phyloP scores from a whole-genome alignment of 2,888 invertebrate genomes.

The Trachelus tabidus region DNA sequence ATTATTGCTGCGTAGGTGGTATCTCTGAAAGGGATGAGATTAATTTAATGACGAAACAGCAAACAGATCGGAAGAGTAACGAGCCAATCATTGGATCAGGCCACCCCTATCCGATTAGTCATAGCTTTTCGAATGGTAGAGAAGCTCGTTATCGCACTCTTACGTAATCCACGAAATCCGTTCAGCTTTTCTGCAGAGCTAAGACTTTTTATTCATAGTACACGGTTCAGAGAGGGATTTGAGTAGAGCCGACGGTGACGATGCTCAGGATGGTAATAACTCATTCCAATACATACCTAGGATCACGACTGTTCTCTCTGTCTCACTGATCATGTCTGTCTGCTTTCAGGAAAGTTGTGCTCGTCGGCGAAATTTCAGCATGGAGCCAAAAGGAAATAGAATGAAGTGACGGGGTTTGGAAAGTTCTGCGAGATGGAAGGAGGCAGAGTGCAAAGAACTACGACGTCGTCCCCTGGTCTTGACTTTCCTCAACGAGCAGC shows the following conservation, averaged over 20 bases:
- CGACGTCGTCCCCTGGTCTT: conserved; percentile 21
- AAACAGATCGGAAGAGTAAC: conserved; percentile 42
- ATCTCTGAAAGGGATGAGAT: neutral
- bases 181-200: conserved; percentile 48
- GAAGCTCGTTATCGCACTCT: conserved; percentile 53
- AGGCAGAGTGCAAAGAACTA: neutral
- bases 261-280: neutral
- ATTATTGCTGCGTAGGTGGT: neutral
- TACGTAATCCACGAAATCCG: conserved; percentile 53
- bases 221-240: neutral
- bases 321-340: neutral
- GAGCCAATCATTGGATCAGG: conserved; percentile 45
- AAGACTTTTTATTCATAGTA: conserved; percentile 18
- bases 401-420: neutral
- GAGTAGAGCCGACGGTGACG: neutral
- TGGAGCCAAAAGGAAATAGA: neutral
- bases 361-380: neutral
- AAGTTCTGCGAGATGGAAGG: conserved; percentile 9
- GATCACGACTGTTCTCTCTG: conserved; percentile 1
- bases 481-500: conserved; percentile 15
- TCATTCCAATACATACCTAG: neutral
- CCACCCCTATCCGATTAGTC: conserved; percentile 41
- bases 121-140: conserved; percentile 41
- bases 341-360: neutral
- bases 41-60: conserved; percentile 33